A percentile compares a stretch with the other conserved stretches of the same genome.
These are phyloP conservation scores for Trigoniulus corallinus DNA, from an alignment of 1,140 invertebrate genomes.

Conservation along the genomic window DNA sequence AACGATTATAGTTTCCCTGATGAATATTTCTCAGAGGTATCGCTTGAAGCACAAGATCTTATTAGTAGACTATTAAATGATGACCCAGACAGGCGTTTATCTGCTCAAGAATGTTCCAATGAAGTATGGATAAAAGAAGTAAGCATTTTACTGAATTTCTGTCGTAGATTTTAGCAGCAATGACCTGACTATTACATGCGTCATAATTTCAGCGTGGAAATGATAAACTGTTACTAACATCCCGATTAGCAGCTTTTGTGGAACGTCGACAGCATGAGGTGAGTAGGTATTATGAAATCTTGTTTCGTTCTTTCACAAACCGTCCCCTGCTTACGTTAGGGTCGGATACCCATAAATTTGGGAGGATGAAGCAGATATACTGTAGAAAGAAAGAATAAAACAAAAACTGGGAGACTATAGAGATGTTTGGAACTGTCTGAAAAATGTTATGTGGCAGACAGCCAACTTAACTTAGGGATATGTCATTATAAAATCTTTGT, in stretches of 20 bases:
- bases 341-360: no score
- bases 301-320: no score
- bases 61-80: slow-evolving; percentile 43
- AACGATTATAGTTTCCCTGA: slow-evolving; percentile 65
- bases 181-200: no score
- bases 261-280: neutral
- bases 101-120: slow-evolving; percentile 34
- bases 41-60: slow-evolving; percentile 48
- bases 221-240: neutral
- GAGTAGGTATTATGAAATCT: no score
- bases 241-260: neutral
- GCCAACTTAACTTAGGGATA: no score
- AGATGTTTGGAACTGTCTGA: no score
- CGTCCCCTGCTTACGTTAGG: no score
- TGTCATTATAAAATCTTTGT: no score
- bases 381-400: no score
- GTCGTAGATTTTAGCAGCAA: neutral
- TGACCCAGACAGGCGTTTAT: slow-evolving; percentile 34
- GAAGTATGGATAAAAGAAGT: slow-evolving; percentile 32
- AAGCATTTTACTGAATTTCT: neutral
- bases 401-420: no score
- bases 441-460: no score
- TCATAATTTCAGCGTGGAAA: neutral
- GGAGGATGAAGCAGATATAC: no score
- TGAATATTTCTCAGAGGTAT: slow-evolving; percentile 55